Percentiles rank a stretch among this genome's conserved stretches.
Evolutionary conservation across 2,113 vertebrate genomes (phyloP).

Genomic region (Rostratula benghalensis): DNA sequence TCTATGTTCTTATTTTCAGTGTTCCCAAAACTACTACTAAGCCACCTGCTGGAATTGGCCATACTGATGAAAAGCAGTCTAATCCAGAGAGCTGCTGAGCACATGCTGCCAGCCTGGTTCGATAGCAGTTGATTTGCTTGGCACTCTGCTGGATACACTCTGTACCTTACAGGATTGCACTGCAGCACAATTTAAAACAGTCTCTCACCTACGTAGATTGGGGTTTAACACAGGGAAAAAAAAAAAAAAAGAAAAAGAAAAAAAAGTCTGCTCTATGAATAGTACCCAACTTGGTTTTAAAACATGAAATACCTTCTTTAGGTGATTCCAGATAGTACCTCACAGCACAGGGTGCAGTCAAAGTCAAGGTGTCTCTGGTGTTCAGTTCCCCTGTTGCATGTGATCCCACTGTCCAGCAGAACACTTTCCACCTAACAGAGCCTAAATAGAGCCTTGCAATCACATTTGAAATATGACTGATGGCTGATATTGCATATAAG

Average conservation of each 20-base stretch:
- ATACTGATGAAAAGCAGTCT: background rate
- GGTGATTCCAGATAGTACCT: background rate
- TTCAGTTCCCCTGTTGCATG: background rate
- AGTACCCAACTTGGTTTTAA: background rate
- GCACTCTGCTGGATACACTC: background rate
- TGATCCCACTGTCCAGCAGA: background rate
- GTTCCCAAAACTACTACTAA: background rate
- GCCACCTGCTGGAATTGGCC: background rate
- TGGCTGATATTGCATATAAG: background rate
- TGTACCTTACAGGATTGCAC: background rate
- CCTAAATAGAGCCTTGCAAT: background rate
- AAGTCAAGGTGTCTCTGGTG: background rate
- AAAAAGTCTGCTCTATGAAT: background rate
- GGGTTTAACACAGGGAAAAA: background rate
- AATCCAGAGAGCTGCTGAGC: background rate
- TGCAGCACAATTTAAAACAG: background rate
- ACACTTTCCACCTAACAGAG: background rate
- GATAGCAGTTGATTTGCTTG: background rate
- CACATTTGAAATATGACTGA: background rate
- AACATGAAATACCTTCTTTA: background rate
- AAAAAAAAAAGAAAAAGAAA: background rate
- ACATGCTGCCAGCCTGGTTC: background rate
- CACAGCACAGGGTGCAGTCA: background rate
- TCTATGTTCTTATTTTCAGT: background rate
- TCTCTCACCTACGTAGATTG: background rate